Conservation (phyloP, 2,113 vertebrate genomes). For the Dendrocopos noguchii region DNA sequence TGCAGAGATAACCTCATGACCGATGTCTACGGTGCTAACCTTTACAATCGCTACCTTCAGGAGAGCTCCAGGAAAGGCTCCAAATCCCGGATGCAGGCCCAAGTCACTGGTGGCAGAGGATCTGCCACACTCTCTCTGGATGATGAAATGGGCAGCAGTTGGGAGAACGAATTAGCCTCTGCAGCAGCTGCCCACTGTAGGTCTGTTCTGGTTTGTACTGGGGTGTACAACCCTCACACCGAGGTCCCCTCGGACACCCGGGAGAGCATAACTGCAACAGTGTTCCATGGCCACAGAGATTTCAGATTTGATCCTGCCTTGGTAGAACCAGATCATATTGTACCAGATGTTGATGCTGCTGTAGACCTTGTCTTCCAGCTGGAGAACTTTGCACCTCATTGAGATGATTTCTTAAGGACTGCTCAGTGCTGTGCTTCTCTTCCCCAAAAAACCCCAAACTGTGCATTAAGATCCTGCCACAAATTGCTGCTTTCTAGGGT, state of each 20-base stretch:
- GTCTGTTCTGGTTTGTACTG: constrained; percentile 89
- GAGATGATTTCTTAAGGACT: background rate
- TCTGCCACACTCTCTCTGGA: constrained; percentile 67
- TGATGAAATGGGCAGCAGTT: constrained; percentile 52
- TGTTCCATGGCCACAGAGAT: constrained; percentile 85
- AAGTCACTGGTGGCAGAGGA: constrained; percentile 11
- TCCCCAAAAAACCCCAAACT: background rate
- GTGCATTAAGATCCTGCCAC: background rate
- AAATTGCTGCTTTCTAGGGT: background rate
- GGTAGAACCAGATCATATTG: constrained; percentile 79
- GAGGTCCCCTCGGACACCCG: constrained; percentile 37
- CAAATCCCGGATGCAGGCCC: constrained; percentile 53
- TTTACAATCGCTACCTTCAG: constrained; percentile 86
- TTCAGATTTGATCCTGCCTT: constrained; percentile 80
- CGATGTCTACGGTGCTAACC: constrained; percentile 89
- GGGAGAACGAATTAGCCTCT: constrained; percentile 77
- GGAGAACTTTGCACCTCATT: constrained; percentile 75
- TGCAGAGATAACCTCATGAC: constrained; percentile 90
- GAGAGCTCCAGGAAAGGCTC: constrained; percentile 49
- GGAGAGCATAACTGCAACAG: constrained; percentile 49
- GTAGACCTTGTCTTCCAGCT: constrained; percentile 85
- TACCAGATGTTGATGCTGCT: constrained; percentile 85
- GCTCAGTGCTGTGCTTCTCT: background rate
- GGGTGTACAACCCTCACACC: constrained; percentile 80
- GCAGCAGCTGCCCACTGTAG: constrained; percentile 79